Evolutionary conservation across 2,113 vertebrate genomes (phyloP).

Genomic region (Mesembrinibis cayennensis): DNA sequence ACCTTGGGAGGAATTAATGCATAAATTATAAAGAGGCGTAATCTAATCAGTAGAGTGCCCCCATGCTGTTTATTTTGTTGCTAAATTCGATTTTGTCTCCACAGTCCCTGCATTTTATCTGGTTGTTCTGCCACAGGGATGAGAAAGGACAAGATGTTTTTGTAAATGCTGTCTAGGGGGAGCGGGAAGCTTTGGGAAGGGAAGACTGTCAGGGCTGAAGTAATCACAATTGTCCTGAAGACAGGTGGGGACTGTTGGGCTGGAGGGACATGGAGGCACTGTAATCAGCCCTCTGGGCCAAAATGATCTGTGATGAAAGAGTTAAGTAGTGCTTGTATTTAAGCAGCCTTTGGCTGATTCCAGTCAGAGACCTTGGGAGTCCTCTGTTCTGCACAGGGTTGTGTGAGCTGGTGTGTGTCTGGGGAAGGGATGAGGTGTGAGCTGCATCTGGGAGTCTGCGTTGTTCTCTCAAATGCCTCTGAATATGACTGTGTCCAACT

Average conservation of each 20-base stretch:
- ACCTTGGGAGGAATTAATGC: constrained; percentile 9
- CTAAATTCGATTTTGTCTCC: constrained; percentile 36
- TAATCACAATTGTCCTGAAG: background rate
- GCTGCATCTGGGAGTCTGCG: background rate
- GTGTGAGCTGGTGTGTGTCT: background rate
- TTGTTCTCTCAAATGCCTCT: background rate
- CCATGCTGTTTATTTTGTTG: constrained; percentile 52
- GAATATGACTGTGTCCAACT: background rate
- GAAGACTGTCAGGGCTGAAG: background rate
- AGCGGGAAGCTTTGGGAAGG: background rate
- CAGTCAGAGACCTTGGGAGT: background rate
- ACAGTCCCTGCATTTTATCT: constrained; percentile 19
- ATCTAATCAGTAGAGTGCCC: constrained; percentile 44
- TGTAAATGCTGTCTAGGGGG: background rate
- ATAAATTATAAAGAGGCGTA: constrained; percentile 16
- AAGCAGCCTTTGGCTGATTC: background rate
- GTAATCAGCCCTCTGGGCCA: background rate
- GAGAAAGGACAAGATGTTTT: constrained; percentile 2
- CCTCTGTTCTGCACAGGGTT: background rate
- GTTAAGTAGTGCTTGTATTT: background rate
- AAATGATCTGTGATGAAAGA: background rate
- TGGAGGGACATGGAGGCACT: background rate
- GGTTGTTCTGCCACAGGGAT: background rate
- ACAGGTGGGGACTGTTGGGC: background rate
- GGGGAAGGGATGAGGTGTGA: background rate